Evolutionary conservation across 2,797 vertebrate species (phyloP).

Genomic region (Morelia viridis): DNA sequence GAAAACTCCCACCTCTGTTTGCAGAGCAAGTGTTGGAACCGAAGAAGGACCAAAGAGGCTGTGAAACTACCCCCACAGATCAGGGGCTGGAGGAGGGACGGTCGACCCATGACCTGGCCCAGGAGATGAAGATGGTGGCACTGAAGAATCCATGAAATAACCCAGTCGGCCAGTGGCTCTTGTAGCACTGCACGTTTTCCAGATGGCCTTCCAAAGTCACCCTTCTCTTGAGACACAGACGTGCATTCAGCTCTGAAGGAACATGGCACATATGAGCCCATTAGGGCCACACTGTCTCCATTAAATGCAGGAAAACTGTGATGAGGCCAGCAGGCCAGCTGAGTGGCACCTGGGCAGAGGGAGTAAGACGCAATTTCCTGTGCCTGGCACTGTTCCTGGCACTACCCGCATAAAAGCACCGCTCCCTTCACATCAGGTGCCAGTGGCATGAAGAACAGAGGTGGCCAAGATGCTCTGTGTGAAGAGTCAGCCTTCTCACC

Average conservation of each 20-base stretch:
- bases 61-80: fast-evolving
- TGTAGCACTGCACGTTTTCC: not conserved
- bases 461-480: no score
- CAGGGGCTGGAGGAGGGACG: not conserved
- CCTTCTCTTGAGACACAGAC: not conserved
- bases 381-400: conserved; percentile 47
- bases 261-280: not conserved
- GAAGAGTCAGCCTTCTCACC: not conserved
- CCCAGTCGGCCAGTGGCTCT: conserved; percentile 38
- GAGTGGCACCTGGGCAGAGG: not conserved
- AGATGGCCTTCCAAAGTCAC: conserved; percentile 1
- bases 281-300: not conserved
- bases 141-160: not conserved
- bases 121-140: not conserved
- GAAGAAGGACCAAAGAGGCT: not conserved
- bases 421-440: no score
- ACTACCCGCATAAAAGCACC: conserved; percentile 57
- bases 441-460: not conserved
- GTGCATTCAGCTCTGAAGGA: fast-evolving
- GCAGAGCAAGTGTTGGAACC: not conserved
- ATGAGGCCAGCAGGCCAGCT: not conserved
- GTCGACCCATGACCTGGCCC: no score
- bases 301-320: not conserved
- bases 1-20: not conserved
- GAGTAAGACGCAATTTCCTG: conserved; percentile 42